phyloP scores from a whole-genome alignment of 1,140 invertebrate species.

The Drosophila truncata region DNA sequence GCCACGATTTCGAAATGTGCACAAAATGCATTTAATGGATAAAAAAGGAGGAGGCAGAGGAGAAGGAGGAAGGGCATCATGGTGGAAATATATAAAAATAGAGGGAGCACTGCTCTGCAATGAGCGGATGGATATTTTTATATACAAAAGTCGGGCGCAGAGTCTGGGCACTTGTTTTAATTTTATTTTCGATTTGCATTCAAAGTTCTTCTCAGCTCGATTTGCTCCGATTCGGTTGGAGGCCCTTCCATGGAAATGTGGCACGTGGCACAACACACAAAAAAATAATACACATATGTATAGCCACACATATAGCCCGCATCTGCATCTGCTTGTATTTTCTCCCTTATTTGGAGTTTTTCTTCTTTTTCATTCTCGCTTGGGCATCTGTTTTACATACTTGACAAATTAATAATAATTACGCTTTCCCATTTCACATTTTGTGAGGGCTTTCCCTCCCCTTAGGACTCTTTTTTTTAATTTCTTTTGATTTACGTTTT shows the following conservation, averaged over 20 bases:
- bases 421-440: constrained; percentile 52
- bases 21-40: constrained; percentile 79
- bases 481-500: constrained; percentile 23
- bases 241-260: constrained; percentile 42
- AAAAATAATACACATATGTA: constrained; percentile 19
- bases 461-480: not conserved
- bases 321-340: constrained; percentile 44
- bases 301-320: constrained; percentile 43
- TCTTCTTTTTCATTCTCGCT: constrained; percentile 31
- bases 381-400: constrained; percentile 81
- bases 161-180: constrained; percentile 68
- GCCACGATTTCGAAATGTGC: constrained; percentile 80
- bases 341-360: constrained; percentile 18
- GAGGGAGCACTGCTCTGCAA: constrained; percentile 38
- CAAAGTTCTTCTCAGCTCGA: constrained; percentile 54
- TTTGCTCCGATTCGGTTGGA: constrained; percentile 30
- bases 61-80: not conserved
- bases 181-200: constrained; percentile 73
- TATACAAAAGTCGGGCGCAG: constrained; percentile 41
- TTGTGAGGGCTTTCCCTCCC: constrained; percentile 23
- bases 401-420: constrained; percentile 83
- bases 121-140: constrained; percentile 57
- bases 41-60: not conserved
- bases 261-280: constrained; percentile 50
- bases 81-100: constrained; percentile 55